These are phyloP conservation scores for Ammodytes dubius DNA, from an alignment of 2,113 vertebrate genomes.

Conservation along the genomic window DNA sequence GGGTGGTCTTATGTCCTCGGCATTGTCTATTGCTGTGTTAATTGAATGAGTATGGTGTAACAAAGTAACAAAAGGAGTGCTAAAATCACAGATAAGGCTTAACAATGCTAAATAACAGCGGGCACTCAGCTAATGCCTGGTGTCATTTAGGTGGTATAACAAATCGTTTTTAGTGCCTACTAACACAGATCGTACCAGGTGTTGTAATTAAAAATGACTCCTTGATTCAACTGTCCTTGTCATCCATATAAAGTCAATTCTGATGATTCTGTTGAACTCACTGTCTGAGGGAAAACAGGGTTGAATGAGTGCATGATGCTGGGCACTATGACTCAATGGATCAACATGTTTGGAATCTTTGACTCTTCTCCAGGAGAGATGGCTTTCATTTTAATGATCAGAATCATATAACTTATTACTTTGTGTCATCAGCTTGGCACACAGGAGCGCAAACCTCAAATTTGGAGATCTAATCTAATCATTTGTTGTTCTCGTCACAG, in stretches of 20 bases:
- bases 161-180: neutral
- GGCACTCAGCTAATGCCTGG: neutral
- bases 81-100: neutral
- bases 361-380: constrained; percentile 29
- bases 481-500: constrained; percentile 49
- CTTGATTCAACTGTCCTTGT: neutral
- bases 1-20: neutral
- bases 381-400: constrained; percentile 59
- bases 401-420: constrained; percentile 51
- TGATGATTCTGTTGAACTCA: constrained; percentile 4
- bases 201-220: neutral
- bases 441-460: constrained; percentile 12
- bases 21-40: neutral
- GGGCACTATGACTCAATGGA: constrained; percentile 33
- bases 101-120: no score
- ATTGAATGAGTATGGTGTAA: neutral
- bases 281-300: constrained; percentile 14
- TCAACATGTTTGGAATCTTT: constrained; percentile 62
- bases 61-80: neutral
- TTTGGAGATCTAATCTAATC: constrained; percentile 42
- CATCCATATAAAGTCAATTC: neutral
- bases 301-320: constrained; percentile 47
- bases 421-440: constrained; percentile 46
- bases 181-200: neutral
- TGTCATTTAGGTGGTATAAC: neutral